A percentile compares a stretch with the other conserved stretches of the same genome.
Conservation (phyloP, 2,888 invertebrate genomes). For the Synergus umbraculus region DNA sequence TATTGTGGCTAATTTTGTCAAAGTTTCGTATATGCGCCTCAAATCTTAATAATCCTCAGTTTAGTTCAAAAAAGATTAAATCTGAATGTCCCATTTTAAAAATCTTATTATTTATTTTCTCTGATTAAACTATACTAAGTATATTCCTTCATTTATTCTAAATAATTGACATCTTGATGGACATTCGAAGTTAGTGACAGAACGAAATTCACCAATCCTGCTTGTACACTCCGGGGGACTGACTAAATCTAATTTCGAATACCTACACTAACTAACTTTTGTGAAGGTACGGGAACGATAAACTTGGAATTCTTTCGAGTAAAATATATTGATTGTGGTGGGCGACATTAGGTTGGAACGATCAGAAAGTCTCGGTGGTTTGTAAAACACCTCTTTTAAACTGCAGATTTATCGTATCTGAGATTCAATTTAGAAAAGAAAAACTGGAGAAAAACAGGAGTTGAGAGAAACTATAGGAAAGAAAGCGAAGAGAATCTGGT, state of each 20-base stretch:
- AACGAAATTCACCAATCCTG: conserved; percentile 26
- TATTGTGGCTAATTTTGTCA: no score
- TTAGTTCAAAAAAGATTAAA: no score
- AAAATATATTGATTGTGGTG: no score
- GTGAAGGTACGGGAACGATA: no score
- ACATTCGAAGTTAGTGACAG: conserved; percentile 25
- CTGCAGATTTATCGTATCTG: not conserved
- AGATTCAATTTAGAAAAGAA: not conserved
- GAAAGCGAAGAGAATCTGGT: conserved; percentile 34
- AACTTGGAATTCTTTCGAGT: no score
- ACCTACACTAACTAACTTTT: not conserved
- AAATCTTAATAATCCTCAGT: no score
- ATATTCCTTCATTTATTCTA: not conserved
- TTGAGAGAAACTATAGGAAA: not conserved
- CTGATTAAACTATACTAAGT: no score
- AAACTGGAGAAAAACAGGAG: not conserved
- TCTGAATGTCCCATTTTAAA: no score
- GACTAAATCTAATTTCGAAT: conserved; percentile 19
- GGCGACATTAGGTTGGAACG: not conserved
- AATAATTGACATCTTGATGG: conserved; percentile 40
- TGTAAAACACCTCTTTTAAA: not conserved
- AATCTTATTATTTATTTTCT: no score
- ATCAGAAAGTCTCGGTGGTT: not conserved
- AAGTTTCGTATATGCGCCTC: no score
- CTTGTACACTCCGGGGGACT: conserved; percentile 11